Evolutionary conservation across 1,140 invertebrate genomes (phyloP).

Genomic region (Drepana arcuata): DNA sequence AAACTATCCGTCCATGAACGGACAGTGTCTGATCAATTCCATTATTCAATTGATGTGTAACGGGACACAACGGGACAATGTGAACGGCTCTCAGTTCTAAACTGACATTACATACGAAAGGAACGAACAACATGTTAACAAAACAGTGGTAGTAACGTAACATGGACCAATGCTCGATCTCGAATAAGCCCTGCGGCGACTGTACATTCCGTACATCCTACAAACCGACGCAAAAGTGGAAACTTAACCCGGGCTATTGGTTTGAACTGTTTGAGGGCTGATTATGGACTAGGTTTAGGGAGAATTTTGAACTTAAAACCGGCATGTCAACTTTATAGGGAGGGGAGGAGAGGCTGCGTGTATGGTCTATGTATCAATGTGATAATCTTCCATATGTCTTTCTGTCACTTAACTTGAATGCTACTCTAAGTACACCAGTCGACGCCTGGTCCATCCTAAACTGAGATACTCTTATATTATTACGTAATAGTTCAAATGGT

Average conservation of each 20-base stretch:
- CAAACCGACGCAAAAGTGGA: constrained; percentile 41
- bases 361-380: constrained; percentile 52
- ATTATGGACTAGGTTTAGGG: constrained; percentile 19
- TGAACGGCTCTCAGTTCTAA: constrained; percentile 30
- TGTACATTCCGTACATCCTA: constrained; percentile 44
- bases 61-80: not conserved
- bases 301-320: constrained; percentile 64
- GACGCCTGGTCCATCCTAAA: constrained; percentile 70
- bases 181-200: constrained; percentile 67
- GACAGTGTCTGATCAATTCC: constrained; percentile 33
- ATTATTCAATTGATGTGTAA: constrained; percentile 18
- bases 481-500: constrained; percentile 67
- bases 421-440: constrained; percentile 61
- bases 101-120: constrained; percentile 33
- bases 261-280: constrained; percentile 35
- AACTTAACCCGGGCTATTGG: constrained; percentile 66
- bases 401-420: constrained; percentile 49
- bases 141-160: constrained; percentile 59
- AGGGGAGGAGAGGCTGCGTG: constrained; percentile 55
- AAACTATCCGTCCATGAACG: constrained; percentile 1
- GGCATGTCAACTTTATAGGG: constrained; percentile 31
- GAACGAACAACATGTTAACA: constrained; percentile 59
- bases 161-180: constrained; percentile 54
- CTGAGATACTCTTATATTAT: constrained; percentile 68
- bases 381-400: constrained; percentile 46